Evolutionary conservation across 1,140 invertebrate species (phyloP).

Genomic region (Mamestra configurata): DNA sequence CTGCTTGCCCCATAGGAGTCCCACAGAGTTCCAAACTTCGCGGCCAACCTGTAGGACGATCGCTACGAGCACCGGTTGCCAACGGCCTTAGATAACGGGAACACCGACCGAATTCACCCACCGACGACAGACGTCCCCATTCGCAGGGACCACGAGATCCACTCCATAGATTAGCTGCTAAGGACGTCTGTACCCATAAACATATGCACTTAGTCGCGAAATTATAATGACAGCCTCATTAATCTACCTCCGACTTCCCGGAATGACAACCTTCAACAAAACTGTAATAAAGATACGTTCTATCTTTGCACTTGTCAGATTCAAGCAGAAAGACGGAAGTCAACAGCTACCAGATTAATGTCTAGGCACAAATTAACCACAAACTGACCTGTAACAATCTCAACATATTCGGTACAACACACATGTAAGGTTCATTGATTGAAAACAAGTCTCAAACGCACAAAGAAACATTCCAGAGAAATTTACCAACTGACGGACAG

Average conservation of each 20-base stretch:
- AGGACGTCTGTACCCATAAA: not conserved
- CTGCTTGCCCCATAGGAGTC: not conserved
- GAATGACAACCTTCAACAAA: conserved; percentile 34
- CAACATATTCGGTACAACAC: not conserved
- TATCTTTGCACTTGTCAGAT: conserved; percentile 18
- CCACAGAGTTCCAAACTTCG: not conserved
- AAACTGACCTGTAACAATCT: not conserved
- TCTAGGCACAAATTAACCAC: conserved; percentile 5
- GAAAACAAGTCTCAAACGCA: not conserved
- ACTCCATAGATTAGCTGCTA: conserved; percentile 1
- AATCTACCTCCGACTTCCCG: conserved; percentile 29
- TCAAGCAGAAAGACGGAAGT: conserved; percentile 2
- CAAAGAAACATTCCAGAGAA: conserved; percentile 16
- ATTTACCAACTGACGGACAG: not conserved
- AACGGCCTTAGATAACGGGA: conserved; percentile 35
- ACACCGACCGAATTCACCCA: conserved; percentile 24
- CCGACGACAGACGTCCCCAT: conserved; percentile 11
- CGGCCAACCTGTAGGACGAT: not conserved
- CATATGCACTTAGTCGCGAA: conserved; percentile 7
- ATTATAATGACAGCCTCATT: conserved; percentile 9
- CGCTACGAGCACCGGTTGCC: not conserved
- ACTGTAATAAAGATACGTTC: conserved; percentile 25
- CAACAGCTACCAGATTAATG: not conserved
- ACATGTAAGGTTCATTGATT: not conserved
- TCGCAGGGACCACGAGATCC: not conserved